These are phyloP conservation scores for Tenthredo notha DNA, from an alignment of 2,888 invertebrate genomes.

Conservation along the genomic window DNA sequence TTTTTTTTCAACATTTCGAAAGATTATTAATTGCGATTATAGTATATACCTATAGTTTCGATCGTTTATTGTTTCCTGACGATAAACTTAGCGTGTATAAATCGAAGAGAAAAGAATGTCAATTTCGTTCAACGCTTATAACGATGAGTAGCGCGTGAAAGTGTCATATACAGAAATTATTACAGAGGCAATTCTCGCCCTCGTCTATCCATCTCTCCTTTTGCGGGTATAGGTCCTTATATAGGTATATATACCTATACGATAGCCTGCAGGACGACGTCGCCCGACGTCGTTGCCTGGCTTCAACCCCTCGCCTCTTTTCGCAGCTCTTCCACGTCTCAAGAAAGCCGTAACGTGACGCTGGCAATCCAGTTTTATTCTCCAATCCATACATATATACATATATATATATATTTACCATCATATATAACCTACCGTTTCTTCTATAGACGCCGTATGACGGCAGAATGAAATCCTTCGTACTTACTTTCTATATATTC, in stretches of 20 bases:
- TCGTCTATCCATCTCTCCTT: not conserved
- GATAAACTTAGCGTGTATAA: no score
- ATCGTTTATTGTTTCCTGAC: no score
- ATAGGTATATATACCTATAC: no score
- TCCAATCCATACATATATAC: not conserved
- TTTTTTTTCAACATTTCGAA: no score
- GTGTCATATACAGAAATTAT: not conserved
- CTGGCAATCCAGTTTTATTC: constrained; percentile 17
- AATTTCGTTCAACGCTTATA: no score
- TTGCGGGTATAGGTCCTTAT: not conserved
- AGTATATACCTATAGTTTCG: no score
- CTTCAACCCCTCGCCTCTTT: constrained; percentile 3
- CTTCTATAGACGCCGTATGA: not conserved
- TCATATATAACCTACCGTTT: not conserved
- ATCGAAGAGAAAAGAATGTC: no score
- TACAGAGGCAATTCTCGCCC: not conserved
- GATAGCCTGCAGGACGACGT: not conserved
- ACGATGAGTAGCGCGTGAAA: no score
- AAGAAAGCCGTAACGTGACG: constrained; percentile 24
- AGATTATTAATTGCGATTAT: no score
- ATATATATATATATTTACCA: not conserved
- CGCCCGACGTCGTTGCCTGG: constrained; percentile 3
- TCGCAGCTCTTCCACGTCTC: constrained; percentile 4
- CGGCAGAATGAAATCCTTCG: not conserved
- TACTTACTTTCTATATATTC: not conserved